Conservation (phyloP, 2,797 vertebrate species). For the Micropoecilia bifurca region DNA sequence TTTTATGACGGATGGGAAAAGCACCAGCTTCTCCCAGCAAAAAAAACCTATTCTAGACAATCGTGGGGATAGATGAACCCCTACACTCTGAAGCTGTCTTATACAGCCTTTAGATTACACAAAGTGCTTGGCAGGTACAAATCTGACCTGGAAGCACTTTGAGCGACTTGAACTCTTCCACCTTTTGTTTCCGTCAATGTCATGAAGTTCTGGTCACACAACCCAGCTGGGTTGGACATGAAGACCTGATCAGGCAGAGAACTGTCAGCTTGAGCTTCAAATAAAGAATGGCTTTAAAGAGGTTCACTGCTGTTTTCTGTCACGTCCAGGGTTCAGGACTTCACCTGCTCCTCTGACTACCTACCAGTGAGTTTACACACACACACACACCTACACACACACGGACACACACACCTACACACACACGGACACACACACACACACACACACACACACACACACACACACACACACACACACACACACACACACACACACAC, state of each 20-base stretch:
- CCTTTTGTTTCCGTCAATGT: background rate
- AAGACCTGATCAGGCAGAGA: no score
- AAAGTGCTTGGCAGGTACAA: background rate
- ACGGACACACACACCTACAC: no score
- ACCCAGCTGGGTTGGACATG: background rate
- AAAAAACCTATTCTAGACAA: background rate
- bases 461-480: background rate
- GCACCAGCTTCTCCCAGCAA: background rate
- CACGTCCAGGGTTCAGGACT: constrained; percentile 73
- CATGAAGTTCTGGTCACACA: background rate
- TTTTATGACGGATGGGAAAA: background rate
- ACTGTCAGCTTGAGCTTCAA: background rate
- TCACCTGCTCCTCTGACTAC: constrained; percentile 71
- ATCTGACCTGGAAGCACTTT: background rate
- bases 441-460: no score
- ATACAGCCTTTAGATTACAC: background rate
- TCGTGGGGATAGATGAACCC: background rate
- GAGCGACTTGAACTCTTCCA: background rate
- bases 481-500: background rate
- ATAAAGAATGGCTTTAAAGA: background rate
- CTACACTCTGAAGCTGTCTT: background rate
- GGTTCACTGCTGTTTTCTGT: constrained; percentile 14
- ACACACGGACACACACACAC: no score
- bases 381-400: no score
- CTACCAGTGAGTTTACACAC: constrained; percentile 67